These are phyloP conservation scores for Proisotoma minuta DNA, from an alignment of 2,888 invertebrate genomes.

Conservation along the genomic window DNA sequence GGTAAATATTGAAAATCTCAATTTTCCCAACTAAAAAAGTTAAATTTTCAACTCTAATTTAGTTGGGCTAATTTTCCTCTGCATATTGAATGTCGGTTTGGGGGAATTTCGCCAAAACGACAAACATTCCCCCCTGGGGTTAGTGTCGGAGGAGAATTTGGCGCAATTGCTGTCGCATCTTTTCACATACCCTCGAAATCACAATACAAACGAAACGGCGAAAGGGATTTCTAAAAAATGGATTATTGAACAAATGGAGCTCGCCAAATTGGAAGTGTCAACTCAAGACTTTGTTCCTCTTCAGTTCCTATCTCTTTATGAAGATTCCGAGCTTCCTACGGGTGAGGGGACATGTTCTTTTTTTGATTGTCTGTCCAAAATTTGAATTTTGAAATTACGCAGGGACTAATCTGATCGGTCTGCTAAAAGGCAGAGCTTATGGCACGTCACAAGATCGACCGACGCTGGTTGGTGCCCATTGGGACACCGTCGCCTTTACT, in stretches of 20 bases:
- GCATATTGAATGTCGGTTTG: too few relatives aligned
- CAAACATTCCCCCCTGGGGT: too few relatives aligned
- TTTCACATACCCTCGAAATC: conserved; percentile 47
- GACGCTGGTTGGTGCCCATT: conserved; percentile 50
- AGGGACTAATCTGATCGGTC: conserved; percentile 49
- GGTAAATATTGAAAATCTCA: too few relatives aligned
- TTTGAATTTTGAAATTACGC: too few relatives aligned
- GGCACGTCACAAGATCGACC: conserved; percentile 49
- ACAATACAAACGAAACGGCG: conserved; percentile 46
- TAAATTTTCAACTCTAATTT: too few relatives aligned
- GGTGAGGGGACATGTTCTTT: too few relatives aligned
- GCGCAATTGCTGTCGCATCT: conserved; percentile 47
- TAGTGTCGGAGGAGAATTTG: conserved; percentile 41
- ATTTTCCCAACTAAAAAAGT: too few relatives aligned
- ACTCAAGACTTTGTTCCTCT: conserved; percentile 47
- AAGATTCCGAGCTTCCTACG: too few relatives aligned
- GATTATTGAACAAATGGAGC: conserved; percentile 43
- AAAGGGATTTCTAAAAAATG: conserved; percentile 46
- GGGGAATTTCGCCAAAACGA: too few relatives aligned
- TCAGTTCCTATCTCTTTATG: too few relatives aligned
- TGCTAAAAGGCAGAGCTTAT: conserved; percentile 49
- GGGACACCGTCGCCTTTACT: conserved; percentile 49
- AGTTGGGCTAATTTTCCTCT: too few relatives aligned
- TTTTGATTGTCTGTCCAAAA: too few relatives aligned
- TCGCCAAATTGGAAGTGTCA: conserved; percentile 41